Base-by-base conservation (phyloP, 2,797 vertebrate genomes). In the Siniperca obscura region DNA sequence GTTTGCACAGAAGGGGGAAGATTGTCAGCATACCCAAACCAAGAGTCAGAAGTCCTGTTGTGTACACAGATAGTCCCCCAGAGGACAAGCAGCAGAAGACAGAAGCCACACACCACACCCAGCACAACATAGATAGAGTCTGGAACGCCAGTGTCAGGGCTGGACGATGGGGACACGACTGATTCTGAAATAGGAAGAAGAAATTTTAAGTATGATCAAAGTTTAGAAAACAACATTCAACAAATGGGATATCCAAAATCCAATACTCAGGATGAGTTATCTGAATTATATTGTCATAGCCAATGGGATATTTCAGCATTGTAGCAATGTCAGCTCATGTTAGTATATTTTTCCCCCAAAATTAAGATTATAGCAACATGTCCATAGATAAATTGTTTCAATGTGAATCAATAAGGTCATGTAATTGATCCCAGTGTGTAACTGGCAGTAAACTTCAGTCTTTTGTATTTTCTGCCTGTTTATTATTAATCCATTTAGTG, bases 11-110 rank as follows among this genome's bases (percentile, higher is more conserved):
- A 71, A 30, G 25, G 10, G 55, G 13, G 70, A 64, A 25, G 57
- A 36, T 21, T 34, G 42, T 77, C 19, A 81, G 36, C 96, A 93
- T 93, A 99, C 98, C 96, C 94, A 0, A 97, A 96, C 71, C 92
- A 96, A 1, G 92, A 96, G 72, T 96, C 95, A 81, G 93, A 84
- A 0, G 93, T 90, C 90, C 95, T 94, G 80, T 94, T 96, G 76
- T 91, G 95, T 78, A 97, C 77, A 76, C 94, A 95, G 84, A 98
- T 83, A 0, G 91, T 94, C 27, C 89, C 90, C 86, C 95, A 97
- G 61, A 97, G 87, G 89, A 97, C 46, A 14, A 97, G 46, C 22
- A 97, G 91, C 0, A 98, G 90, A 0, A 97, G 84, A 48, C 94
- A 73, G 4, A 97, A 59, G 48, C 94, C 94, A 0, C 95, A 96